Evolutionary conservation across 2,888 invertebrate species (phyloP).

Genomic region (Harpalus rufipes): DNA sequence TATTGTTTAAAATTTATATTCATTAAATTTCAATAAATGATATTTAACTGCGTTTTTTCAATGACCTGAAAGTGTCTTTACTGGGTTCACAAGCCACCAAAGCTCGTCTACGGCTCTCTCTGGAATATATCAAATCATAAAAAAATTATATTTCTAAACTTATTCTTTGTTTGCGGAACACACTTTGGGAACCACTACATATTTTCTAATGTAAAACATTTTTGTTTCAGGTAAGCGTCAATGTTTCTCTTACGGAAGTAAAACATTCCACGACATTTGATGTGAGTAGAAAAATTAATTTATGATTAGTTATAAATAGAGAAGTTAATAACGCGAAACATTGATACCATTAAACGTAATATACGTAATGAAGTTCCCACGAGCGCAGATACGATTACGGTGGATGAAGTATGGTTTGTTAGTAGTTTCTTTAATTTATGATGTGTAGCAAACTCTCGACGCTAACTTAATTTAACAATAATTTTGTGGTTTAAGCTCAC

Average conservation of each 20-base stretch:
- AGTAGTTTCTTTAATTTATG: constrained; percentile 17
- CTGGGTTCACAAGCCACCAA: too few relatives aligned
- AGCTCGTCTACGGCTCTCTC: too few relatives aligned
- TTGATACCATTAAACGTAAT: constrained; percentile 10
- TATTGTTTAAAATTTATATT: too few relatives aligned
- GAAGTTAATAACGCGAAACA: background rate
- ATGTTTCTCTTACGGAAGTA: background rate
- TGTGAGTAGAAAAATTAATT: background rate
- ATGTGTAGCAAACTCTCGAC: background rate
- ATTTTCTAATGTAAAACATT: too few relatives aligned
- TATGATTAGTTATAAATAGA: background rate
- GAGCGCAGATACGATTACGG: background rate
- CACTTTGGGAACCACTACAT: too few relatives aligned
- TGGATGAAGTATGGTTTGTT: background rate
- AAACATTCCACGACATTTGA: background rate
- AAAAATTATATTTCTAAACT: too few relatives aligned
- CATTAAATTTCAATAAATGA: too few relatives aligned
- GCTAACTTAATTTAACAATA: constrained; percentile 16
- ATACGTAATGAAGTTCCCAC: background rate
- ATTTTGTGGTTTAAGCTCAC: background rate
- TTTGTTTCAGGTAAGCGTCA: too few relatives aligned
- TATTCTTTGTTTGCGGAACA: too few relatives aligned
- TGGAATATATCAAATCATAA: too few relatives aligned
- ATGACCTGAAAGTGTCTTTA: too few relatives aligned
- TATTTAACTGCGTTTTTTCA: too few relatives aligned